Evolutionary conservation across 2,888 invertebrate species (phyloP).

Genomic region (Cephus rjabovi): DNA sequence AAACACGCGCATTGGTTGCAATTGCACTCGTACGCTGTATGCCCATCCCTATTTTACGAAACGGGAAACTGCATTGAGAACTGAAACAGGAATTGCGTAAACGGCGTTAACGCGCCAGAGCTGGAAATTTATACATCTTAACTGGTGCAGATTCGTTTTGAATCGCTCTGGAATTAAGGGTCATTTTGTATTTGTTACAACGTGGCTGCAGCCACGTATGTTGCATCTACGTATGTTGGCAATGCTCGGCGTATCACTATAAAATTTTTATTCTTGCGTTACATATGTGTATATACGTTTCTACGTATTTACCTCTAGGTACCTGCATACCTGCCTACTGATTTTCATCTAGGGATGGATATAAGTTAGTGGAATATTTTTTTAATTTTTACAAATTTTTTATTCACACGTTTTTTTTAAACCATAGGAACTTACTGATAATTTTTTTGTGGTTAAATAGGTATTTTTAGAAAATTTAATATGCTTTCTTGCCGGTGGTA

Average conservation of each 20-base stretch:
- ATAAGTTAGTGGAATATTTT: too few species aligned
- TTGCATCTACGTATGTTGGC: not conserved
- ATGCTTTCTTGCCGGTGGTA: too few species aligned
- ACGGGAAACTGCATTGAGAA: too few species aligned
- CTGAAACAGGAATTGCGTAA: not conserved
- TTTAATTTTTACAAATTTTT: too few species aligned
- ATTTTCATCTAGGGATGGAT: too few species aligned
- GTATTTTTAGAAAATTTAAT: too few species aligned
- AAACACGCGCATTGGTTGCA: too few species aligned
- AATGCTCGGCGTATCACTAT: not conserved
- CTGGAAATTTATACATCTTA: conserved; percentile 21
- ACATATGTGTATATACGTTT: not conserved
- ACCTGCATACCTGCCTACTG: not conserved
- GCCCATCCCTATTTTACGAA: too few species aligned
- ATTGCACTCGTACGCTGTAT: too few species aligned
- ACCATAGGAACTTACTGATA: too few species aligned
- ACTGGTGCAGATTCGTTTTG: conserved; percentile 16
- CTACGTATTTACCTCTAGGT: not conserved
- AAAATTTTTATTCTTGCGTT: not conserved
- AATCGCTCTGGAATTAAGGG: conserved; percentile 15
- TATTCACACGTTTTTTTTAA: too few species aligned
- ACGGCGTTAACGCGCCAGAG: not conserved
- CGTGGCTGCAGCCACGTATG: not conserved
- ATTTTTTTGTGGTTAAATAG: too few species aligned
- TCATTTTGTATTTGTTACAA: conserved; percentile 14